Percentiles rank a stretch among this genome's conserved stretches.
phyloP scores from a whole-genome alignment of 2,797 vertebrate genomes.

The Sebastolobus altivelis region DNA sequence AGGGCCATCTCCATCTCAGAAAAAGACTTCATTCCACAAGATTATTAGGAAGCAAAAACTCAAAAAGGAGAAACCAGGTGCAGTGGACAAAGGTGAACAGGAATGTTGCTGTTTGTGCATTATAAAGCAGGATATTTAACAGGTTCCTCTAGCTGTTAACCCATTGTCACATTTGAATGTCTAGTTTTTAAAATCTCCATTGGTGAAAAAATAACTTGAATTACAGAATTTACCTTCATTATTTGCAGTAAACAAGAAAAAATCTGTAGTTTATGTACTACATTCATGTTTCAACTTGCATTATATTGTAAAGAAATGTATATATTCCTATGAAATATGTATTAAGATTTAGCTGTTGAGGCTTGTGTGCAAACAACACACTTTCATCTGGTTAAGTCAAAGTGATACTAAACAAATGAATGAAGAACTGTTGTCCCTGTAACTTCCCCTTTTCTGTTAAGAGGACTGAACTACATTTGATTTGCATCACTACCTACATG shows the following conservation, averaged over 20 bases:
- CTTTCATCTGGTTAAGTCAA: slow-evolving; percentile 1
- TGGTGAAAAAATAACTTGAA: background rate
- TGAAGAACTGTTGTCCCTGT: background rate
- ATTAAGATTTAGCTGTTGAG: background rate
- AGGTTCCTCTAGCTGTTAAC: background rate
- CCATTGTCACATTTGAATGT: background rate
- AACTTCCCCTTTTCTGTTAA: background rate
- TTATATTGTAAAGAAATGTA: background rate
- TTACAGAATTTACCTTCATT: background rate
- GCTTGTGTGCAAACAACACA: background rate
- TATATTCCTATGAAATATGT: background rate
- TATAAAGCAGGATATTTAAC: slow-evolving; percentile 1
- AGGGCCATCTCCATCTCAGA: slow-evolving; percentile 96
- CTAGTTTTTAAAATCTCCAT: background rate
- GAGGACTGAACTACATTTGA: background rate
- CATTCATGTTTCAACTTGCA: background rate
- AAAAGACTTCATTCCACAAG: slow-evolving; percentile 97
- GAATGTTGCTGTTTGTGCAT: slow-evolving; percentile 57
- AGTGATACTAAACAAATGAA: background rate
- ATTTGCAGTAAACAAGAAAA: background rate
- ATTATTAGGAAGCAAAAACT: slow-evolving; percentile 98
- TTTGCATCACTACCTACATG: background rate
- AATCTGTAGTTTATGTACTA: background rate
- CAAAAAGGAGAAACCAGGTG: slow-evolving; percentile 94
- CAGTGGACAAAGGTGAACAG: slow-evolving; percentile 91